Conservation (phyloP, 2,888 invertebrate species). For the Prosopocoilus inquinatus region DNA sequence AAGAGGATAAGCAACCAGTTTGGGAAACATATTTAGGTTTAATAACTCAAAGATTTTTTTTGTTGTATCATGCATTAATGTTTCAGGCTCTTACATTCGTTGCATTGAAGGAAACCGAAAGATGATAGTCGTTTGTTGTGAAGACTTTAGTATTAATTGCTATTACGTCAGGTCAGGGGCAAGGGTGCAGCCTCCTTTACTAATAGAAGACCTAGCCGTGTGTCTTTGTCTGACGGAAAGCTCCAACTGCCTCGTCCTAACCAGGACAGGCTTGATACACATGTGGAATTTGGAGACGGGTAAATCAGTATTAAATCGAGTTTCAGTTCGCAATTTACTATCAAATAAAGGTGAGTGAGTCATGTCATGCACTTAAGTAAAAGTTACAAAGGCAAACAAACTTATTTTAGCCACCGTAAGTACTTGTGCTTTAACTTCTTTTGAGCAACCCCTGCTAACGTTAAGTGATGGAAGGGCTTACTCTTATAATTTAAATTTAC, state of each 20-base stretch:
- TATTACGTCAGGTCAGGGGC: conserved; percentile 56
- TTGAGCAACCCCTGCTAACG: conserved; percentile 79
- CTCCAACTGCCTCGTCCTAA: conserved; percentile 56
- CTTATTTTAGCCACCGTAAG: conserved; percentile 55
- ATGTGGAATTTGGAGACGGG: conserved; percentile 63
- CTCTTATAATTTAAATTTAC: conserved; percentile 75
- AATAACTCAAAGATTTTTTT: neutral
- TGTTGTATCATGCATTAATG: neutral
- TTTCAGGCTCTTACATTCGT: conserved; percentile 58
- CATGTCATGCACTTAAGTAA: neutral
- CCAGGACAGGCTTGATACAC: conserved; percentile 54
- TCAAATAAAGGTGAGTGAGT: conserved; percentile 52
- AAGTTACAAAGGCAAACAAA: conserved; percentile 2
- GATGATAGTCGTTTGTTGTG: conserved; percentile 63
- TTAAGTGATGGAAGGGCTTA: conserved; percentile 83
- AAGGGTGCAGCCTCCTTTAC: conserved; percentile 55
- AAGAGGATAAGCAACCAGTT: conserved; percentile 58
- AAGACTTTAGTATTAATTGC: conserved; percentile 66
- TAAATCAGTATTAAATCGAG: conserved; percentile 54
- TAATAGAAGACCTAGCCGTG: conserved; percentile 60
- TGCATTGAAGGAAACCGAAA: conserved; percentile 61
- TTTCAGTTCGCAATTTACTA: conserved; percentile 62
- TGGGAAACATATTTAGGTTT: conserved; percentile 71
- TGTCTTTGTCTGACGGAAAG: conserved; percentile 55
- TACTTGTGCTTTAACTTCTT: conserved; percentile 57